These are phyloP conservation scores for Nettapus auritus DNA, from an alignment of 2,113 vertebrate genomes.

Conservation along the genomic window DNA sequence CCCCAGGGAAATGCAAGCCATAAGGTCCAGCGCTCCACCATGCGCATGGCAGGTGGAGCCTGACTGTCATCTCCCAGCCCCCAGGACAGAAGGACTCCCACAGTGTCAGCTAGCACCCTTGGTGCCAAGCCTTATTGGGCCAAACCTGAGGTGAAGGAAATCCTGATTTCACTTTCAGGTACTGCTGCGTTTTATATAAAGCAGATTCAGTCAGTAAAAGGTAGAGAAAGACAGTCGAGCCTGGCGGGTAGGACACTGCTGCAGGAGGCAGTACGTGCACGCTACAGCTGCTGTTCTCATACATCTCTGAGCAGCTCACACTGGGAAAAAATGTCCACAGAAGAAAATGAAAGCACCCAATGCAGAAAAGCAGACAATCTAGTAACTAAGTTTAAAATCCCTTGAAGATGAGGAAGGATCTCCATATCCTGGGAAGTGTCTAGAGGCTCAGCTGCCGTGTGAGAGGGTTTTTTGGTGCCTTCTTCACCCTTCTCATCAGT, in stretches of 20 bases:
- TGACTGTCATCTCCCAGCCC: neutral
- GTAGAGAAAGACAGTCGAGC: neutral
- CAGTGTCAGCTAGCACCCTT: neutral
- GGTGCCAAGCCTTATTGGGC: neutral
- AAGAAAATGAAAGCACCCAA: neutral
- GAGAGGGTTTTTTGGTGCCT: neutral
- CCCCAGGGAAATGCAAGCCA: neutral
- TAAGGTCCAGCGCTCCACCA: neutral
- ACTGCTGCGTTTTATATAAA: neutral
- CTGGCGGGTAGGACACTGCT: neutral
- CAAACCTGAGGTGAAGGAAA: neutral
- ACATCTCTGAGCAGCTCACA: neutral
- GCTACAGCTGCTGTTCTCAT: neutral
- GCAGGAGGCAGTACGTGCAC: neutral
- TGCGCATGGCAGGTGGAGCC: fast-evolving
- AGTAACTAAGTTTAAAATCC: neutral
- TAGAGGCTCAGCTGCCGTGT: neutral
- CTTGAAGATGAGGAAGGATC: neutral
- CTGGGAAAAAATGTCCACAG: neutral
- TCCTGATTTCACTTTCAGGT: neutral
- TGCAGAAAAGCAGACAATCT: neutral
- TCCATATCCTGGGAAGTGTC: neutral
- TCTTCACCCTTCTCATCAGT: neutral
- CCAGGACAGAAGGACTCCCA: neutral
- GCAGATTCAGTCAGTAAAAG: neutral